These are phyloP conservation scores for Junonia oenone DNA, from an alignment of 2,888 invertebrate genomes.

Conservation along the genomic window DNA sequence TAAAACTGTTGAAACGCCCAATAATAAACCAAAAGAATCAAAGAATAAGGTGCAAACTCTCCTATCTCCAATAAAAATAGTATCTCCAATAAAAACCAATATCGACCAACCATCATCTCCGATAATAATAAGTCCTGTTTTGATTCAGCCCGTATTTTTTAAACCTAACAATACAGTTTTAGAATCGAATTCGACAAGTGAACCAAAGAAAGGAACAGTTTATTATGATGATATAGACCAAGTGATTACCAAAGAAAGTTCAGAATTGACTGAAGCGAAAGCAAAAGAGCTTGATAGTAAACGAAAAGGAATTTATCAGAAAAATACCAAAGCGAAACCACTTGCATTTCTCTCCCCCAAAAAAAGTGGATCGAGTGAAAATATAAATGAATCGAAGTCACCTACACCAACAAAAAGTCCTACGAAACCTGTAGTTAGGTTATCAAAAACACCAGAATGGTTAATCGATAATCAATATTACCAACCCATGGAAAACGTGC, in stretches of 20 bases:
- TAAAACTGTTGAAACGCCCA: slow-evolving; percentile 32
- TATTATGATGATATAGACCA: slow-evolving; percentile 66
- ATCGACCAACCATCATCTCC: slow-evolving; percentile 44
- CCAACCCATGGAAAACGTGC: slow-evolving; percentile 60
- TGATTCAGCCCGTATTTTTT: slow-evolving; percentile 59
- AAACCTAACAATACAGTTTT: slow-evolving; percentile 34
- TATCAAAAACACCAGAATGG: slow-evolving; percentile 57
- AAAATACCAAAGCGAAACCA: slow-evolving; percentile 51
- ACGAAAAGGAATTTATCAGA: slow-evolving; percentile 53
- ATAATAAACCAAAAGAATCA: slow-evolving; percentile 30
- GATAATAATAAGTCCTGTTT: slow-evolving; percentile 61
- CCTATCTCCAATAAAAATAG: slow-evolving; percentile 52
- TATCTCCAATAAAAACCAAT: slow-evolving; percentile 45
- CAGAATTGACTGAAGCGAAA: slow-evolving; percentile 23
- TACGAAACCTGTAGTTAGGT: slow-evolving; percentile 42
- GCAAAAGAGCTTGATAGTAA: slow-evolving; percentile 35
- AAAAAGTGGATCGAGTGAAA: slow-evolving; percentile 44
- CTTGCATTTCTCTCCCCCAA: slow-evolving; percentile 52
- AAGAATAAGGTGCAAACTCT: slow-evolving; percentile 38
- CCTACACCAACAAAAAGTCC: slow-evolving; percentile 36
- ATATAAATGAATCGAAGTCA: slow-evolving; percentile 38
- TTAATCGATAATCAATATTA: slow-evolving; percentile 64
- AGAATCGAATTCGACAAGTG: slow-evolving; percentile 30
- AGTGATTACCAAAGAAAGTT: slow-evolving; percentile 40
- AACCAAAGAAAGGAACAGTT: slow-evolving; percentile 47